These are phyloP conservation scores for Macaria liturata DNA, from an alignment of 2,888 invertebrate genomes.

Conservation along the genomic window DNA sequence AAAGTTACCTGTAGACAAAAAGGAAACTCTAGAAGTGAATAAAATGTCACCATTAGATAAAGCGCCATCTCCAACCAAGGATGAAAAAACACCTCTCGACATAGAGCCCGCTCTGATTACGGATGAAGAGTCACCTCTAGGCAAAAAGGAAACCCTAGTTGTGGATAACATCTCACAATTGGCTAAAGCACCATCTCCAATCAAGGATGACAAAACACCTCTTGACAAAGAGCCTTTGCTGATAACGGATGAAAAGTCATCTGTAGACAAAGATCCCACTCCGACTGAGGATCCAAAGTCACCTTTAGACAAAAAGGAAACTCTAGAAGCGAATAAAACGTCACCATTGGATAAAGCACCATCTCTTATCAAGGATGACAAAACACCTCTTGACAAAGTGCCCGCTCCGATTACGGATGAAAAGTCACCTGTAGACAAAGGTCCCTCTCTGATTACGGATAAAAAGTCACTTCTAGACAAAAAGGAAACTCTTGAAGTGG, in stretches of 20 bases:
- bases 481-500: conserved; percentile 7
- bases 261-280: neutral
- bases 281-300: neutral
- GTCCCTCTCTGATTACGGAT: conserved; percentile 17
- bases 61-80: conserved; percentile 9
- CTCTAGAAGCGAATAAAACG: neutral
- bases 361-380: neutral
- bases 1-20: conserved; percentile 11
- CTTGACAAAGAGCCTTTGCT: neutral
- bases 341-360: neutral
- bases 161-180: conserved; percentile 8
- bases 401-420: neutral
- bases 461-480: neutral
- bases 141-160: neutral
- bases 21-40: conserved; percentile 23
- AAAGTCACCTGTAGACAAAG: conserved; percentile 14
- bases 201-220: neutral
- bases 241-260: no score
- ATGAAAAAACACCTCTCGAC: conserved; percentile 11
- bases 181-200: neutral
- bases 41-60: conserved; percentile 23
- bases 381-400: neutral
- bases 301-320: neutral
- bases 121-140: neutral
- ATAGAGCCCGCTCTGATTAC: conserved; percentile 19